Conservation (phyloP, 1,140 invertebrate species). For the Magallana gigas region DNA sequence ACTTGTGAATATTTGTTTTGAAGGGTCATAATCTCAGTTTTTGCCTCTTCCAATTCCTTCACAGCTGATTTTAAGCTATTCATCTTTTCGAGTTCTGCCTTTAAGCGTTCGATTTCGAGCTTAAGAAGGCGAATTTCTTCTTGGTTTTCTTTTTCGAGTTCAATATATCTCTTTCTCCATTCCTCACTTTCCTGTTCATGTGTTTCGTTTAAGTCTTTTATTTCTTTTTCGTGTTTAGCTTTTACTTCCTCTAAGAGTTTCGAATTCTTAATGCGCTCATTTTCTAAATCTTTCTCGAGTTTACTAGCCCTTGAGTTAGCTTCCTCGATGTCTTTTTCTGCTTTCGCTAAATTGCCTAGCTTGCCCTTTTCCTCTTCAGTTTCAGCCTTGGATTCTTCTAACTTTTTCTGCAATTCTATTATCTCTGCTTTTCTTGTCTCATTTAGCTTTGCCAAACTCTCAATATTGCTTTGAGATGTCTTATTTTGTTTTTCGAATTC, state of each 20-base stretch:
- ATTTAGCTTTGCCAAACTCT: constrained; percentile 44
- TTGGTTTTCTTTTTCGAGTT: constrained; percentile 57
- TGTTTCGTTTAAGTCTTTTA: constrained; percentile 50
- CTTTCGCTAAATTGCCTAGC: constrained; percentile 11
- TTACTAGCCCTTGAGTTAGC: constrained; percentile 24
- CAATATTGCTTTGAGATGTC: constrained; percentile 43
- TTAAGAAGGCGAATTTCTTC: constrained; percentile 50
- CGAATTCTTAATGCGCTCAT: constrained; percentile 39
- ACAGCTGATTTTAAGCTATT: constrained; percentile 46
- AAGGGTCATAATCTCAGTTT: constrained; percentile 50
- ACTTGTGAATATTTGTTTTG: constrained; percentile 53
- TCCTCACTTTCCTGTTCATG: constrained; percentile 44
- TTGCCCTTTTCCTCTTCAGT: constrained; percentile 29
- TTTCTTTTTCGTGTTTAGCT: constrained; percentile 41
- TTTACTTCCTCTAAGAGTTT: constrained; percentile 48
- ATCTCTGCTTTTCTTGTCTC: constrained; percentile 55
- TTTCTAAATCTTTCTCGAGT: constrained; percentile 35
- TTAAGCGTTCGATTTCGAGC: constrained; percentile 51
- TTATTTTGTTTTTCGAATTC: constrained; percentile 61
- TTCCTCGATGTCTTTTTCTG: constrained; percentile 49
- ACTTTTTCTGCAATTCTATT: constrained; percentile 33
- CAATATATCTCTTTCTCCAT: constrained; percentile 16
- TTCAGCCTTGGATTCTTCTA: constrained; percentile 31
- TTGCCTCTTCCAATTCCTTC: constrained; percentile 56
- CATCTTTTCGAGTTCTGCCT: constrained; percentile 55